Conservation (phyloP, 2,797 vertebrate species). For the Bufotes viridis region DNA sequence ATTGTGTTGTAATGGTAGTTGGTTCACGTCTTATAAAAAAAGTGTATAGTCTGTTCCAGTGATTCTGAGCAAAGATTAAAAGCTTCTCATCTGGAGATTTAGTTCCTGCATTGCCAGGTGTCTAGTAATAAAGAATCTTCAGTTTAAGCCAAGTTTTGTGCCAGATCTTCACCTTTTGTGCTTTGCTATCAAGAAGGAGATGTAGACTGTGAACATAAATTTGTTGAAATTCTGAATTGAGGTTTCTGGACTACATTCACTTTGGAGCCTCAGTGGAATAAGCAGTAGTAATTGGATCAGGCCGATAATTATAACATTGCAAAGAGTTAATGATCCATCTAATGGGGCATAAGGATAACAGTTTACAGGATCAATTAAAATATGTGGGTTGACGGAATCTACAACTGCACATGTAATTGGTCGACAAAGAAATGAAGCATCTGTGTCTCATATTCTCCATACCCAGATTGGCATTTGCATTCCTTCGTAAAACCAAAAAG, state of each 20-base stretch:
- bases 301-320: neutral
- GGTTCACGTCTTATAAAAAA: neutral
- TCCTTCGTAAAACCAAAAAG: too few species aligned
- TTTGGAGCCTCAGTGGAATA: neutral
- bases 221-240: neutral
- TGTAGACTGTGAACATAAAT: conserved; percentile 2
- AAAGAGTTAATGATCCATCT: neutral
- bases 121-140: neutral
- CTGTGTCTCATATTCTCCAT: neutral
- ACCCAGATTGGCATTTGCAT: neutral
- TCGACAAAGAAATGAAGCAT: neutral
- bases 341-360: neutral
- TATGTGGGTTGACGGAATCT: too few species aligned
- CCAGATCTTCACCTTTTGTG: neutral
- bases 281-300: neutral
- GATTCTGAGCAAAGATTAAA: neutral
- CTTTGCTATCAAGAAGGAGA: neutral
- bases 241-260: neutral
- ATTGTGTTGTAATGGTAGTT: neutral
- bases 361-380: too few species aligned
- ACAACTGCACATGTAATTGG: neutral
- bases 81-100: neutral
- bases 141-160: neutral
- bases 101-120: neutral
- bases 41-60: neutral